phyloP scores from a whole-genome alignment of 2,113 vertebrate species.

The Equus quagga region DNA sequence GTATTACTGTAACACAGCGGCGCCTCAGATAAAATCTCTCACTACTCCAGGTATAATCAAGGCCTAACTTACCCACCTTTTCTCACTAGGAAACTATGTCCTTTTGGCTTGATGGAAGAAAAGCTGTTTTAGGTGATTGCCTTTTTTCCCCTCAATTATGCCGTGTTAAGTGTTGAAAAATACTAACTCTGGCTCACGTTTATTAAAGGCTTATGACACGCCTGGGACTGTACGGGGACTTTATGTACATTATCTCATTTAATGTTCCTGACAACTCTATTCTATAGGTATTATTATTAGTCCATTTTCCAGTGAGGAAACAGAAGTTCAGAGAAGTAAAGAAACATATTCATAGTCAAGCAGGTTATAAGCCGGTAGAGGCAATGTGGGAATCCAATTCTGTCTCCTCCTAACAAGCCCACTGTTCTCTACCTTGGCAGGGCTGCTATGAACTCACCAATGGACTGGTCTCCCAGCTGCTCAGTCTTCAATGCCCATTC shows the following conservation, averaged over 20 bases:
- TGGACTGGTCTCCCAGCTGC: background rate
- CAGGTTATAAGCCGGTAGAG: background rate
- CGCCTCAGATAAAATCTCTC: conserved; percentile 36
- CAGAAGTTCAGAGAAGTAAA: background rate
- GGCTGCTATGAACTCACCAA: accelerated
- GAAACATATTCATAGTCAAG: background rate
- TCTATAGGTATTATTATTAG: background rate
- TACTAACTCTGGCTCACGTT: background rate
- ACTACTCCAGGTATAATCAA: background rate
- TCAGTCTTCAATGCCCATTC: background rate
- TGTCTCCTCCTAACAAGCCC: background rate
- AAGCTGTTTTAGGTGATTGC: conserved; percentile 27
- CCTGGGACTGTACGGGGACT: background rate
- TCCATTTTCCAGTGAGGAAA: background rate
- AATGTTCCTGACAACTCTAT: background rate
- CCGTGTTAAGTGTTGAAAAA: conserved; percentile 12
- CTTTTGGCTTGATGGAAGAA: conserved; percentile 9
- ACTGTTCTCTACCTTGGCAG: accelerated
- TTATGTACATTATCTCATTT: background rate
- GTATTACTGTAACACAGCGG: background rate
- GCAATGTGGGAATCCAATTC: background rate
- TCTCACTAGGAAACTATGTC: conserved; percentile 66
- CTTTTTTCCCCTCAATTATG: background rate
- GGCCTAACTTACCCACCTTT: background rate
- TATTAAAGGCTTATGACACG: background rate